Percentiles rank a stretch among this genome's conserved stretches.
Evolutionary conservation across 2,113 vertebrate genomes (phyloP).

Genomic region (Odontesthes bonariensis): DNA sequence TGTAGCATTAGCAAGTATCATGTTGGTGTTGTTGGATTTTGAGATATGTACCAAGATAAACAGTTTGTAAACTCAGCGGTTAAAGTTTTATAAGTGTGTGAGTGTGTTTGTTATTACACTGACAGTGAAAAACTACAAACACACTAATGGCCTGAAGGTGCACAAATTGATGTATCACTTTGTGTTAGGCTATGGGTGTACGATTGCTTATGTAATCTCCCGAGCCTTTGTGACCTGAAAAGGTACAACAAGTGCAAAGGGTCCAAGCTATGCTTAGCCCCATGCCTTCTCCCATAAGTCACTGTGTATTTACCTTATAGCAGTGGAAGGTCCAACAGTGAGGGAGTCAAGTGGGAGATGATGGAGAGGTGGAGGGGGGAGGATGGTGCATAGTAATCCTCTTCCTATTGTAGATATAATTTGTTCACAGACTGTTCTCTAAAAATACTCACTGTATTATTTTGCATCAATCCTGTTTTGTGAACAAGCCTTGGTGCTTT

Average conservation of each 20-base stretch:
- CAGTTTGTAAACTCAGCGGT: no score
- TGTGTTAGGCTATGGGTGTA: slow-evolving; percentile 49
- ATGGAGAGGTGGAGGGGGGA: background rate
- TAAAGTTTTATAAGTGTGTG: background rate
- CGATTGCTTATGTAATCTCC: slow-evolving; percentile 65
- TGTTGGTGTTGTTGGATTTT: background rate
- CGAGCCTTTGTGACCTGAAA: slow-evolving; percentile 48
- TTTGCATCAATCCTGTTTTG: background rate
- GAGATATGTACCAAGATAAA: no score
- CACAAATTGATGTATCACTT: slow-evolving; percentile 47
- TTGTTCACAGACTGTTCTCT: slow-evolving; percentile 9
- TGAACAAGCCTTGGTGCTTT: background rate
- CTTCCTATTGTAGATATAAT: slow-evolving; percentile 17
- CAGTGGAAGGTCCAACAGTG: slow-evolving; percentile 12
- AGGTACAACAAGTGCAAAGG: slow-evolving; percentile 46
- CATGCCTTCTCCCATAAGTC: slow-evolving; percentile 42
- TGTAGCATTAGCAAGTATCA: background rate
- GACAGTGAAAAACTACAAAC: slow-evolving; percentile 36
- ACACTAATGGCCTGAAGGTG: slow-evolving; percentile 50
- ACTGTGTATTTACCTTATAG: slow-evolving; percentile 42
- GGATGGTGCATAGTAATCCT: slow-evolving; percentile 27
- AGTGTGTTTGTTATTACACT: slow-evolving; percentile 40
- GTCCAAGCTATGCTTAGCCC: slow-evolving; percentile 47
- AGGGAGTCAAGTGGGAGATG: slow-evolving; percentile 5
- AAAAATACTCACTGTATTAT: slow-evolving; percentile 20